Conservation (phyloP, 1,140 invertebrate species). For the Anagrus nilaparvatae region DNA sequence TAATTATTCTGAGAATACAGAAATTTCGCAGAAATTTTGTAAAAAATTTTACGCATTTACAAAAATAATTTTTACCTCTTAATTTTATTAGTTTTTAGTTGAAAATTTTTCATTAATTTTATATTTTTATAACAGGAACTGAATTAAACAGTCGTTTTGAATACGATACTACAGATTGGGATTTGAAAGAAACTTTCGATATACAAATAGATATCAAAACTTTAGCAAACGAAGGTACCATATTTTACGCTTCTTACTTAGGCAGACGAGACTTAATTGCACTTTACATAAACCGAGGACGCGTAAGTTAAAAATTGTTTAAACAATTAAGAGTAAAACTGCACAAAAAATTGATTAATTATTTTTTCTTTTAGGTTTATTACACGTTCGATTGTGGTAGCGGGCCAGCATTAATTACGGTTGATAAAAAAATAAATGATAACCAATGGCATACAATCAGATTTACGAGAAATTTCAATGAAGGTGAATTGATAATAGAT, state of each 20-base stretch:
- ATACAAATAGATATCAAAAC: slow-evolving; percentile 80
- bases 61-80: too few relatives aligned
- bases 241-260: slow-evolving; percentile 69
- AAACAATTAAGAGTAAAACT: slow-evolving; percentile 6
- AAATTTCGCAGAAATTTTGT: too few relatives aligned
- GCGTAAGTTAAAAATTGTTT: slow-evolving; percentile 43
- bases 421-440: slow-evolving; percentile 59
- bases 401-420: slow-evolving; percentile 50
- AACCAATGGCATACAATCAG: slow-evolving; percentile 75
- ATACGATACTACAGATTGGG: slow-evolving; percentile 50
- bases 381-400: slow-evolving; percentile 66
- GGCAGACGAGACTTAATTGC: slow-evolving; percentile 68
- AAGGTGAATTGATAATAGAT: slow-evolving; percentile 61
- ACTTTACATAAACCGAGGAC: slow-evolving; percentile 69
- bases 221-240: slow-evolving; percentile 61
- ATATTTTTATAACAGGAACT: slow-evolving; percentile 42
- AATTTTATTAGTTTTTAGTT: too few relatives aligned
- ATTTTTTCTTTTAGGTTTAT: slow-evolving; percentile 40
- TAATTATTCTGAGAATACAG: too few relatives aligned
- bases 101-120: slow-evolving; percentile 7
- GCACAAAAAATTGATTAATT: not conserved
- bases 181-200: slow-evolving; percentile 55
- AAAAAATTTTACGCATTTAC: too few relatives aligned
- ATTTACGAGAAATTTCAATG: slow-evolving; percentile 46
- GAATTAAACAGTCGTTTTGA: slow-evolving; percentile 63